phyloP scores from a whole-genome alignment of 2,888 invertebrate species.

The Melinaea marsaeus region DNA sequence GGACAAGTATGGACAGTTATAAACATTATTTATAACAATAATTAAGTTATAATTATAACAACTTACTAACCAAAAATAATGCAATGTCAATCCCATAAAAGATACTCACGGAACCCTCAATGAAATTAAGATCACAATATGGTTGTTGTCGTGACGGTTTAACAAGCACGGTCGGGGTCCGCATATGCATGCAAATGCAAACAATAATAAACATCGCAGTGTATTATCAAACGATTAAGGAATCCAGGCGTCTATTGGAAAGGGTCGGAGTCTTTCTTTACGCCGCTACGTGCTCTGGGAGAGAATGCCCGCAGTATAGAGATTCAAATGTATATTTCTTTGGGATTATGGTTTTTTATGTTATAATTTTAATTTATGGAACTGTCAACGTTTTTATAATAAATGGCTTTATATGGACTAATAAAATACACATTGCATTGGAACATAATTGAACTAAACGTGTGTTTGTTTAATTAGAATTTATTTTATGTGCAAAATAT shows the following conservation, averaged over 20 bases:
- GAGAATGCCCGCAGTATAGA: constrained; percentile 63
- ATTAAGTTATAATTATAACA: too few species aligned
- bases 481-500: neutral
- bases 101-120: neutral
- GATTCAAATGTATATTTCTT: constrained; percentile 3
- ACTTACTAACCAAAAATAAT: too few species aligned
- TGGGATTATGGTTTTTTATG: constrained; percentile 5
- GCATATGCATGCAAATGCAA: constrained; percentile 34
- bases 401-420: neutral
- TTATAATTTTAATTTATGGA: constrained; percentile 2
- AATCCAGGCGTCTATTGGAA: constrained; percentile 50
- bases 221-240: constrained; percentile 69
- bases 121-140: neutral
- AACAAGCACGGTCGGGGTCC: constrained; percentile 21
- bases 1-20: too few species aligned
- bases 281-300: constrained; percentile 66
- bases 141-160: constrained; percentile 17
- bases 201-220: constrained; percentile 53
- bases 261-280: constrained; percentile 64
- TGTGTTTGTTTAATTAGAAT: too few species aligned
- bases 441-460: neutral
- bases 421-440: neutral
- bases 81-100: too few species aligned
- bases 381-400: constrained; percentile 3
- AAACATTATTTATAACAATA: too few species aligned